Evolutionary conservation across 1,140 invertebrate species (phyloP).

Genomic region (Drosophila nasuta): DNA sequence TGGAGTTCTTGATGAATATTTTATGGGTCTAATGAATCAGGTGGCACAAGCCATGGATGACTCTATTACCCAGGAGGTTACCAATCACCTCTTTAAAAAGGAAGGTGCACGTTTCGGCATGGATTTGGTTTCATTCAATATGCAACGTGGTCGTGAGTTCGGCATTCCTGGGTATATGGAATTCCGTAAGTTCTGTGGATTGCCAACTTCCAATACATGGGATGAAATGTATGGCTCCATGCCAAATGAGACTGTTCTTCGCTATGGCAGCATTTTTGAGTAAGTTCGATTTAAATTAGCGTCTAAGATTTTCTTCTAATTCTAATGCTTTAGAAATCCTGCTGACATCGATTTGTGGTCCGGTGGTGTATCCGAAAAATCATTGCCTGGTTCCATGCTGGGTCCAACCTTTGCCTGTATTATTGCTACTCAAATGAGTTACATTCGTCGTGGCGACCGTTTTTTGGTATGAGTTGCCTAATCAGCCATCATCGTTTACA

Average conservation of each 20-base stretch:
- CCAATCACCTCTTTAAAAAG: conserved; percentile 96
- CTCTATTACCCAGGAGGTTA: conserved; percentile 96
- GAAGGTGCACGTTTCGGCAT: conserved; percentile 93
- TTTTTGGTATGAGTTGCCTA: conserved; percentile 98
- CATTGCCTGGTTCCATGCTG: conserved; percentile 94
- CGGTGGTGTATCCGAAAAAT: conserved; percentile 95
- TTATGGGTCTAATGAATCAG: conserved; percentile 97
- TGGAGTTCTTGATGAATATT: conserved; percentile 95
- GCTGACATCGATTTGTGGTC: conserved; percentile 96
- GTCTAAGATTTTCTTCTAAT: neutral
- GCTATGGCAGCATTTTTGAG: conserved; percentile 91
- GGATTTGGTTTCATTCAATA: conserved; percentile 97
- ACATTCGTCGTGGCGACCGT: conserved; percentile 95
- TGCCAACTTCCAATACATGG: conserved; percentile 92
- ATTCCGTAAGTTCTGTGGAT: conserved; percentile 95
- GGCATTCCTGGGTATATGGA: conserved; percentile 97
- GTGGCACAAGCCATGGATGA: conserved; percentile 98
- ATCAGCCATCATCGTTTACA: conserved; percentile 96
- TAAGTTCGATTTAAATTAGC: conserved; percentile 83
- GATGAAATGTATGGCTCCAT: conserved; percentile 94
- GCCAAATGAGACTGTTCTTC: conserved; percentile 93
- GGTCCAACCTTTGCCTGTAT: conserved; percentile 98
- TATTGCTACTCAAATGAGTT: conserved; percentile 98
- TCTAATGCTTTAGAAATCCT: conserved; percentile 87
- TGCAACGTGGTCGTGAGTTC: conserved; percentile 96